phyloP scores from a whole-genome alignment of 1,140 invertebrate genomes.

The Pararge aegeria region DNA sequence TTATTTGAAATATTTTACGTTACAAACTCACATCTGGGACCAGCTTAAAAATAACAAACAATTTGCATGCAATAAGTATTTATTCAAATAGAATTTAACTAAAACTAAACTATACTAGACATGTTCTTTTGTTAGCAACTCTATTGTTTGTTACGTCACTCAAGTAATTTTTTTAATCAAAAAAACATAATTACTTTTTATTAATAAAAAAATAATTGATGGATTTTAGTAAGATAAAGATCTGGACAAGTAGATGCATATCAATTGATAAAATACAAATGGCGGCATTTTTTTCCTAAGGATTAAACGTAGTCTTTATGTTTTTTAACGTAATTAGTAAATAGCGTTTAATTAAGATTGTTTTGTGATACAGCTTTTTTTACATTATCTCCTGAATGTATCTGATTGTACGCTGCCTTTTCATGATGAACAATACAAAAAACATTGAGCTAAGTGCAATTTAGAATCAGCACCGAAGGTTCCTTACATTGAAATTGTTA shows the following conservation, averaged over 20 bases:
- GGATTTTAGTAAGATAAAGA: not conserved
- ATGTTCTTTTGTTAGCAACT: too few relatives aligned
- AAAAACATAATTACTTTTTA: not conserved
- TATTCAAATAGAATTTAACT: too few relatives aligned
- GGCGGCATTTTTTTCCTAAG: not conserved
- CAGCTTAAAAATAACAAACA: too few relatives aligned
- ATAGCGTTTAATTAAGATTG: constrained; percentile 2
- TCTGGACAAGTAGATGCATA: not conserved
- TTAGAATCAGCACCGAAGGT: too few relatives aligned
- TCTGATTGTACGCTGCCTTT: not conserved
- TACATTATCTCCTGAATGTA: not conserved
- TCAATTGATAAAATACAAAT: not conserved
- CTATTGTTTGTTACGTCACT: too few relatives aligned
- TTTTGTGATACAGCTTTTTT: not conserved
- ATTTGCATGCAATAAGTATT: too few relatives aligned
- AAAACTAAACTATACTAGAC: too few relatives aligned
- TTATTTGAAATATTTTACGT: too few relatives aligned
- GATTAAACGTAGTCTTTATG: not conserved
- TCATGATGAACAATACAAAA: too few relatives aligned
- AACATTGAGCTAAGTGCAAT: too few relatives aligned
- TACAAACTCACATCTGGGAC: too few relatives aligned
- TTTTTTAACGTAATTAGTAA: constrained; percentile 4
- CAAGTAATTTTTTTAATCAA: not conserved
- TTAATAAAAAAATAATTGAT: not conserved
- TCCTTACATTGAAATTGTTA: too few relatives aligned